Base-by-base conservation (phyloP, 2,113 vertebrate species). In the Platichthys stellatus region DNA sequence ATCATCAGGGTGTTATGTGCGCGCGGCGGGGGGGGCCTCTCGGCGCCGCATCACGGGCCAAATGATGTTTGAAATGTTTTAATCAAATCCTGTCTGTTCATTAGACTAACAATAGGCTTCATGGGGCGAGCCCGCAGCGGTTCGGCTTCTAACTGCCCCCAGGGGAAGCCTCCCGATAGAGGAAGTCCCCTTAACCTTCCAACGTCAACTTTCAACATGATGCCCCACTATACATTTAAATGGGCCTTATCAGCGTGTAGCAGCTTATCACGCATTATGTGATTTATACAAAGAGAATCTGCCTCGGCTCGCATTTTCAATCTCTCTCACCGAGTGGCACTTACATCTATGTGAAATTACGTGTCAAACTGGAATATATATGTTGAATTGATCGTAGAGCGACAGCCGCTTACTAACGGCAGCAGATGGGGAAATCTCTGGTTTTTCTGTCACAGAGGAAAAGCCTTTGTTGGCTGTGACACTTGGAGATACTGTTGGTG, bases 41-140 rank as follows among this genome's bases (percentile, higher is more conserved):
- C 70, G 72, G 86, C 89, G 51, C 89, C 89, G 78, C 92, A 88
- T 92, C n/a, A 79, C 80, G 90, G 89, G 88, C 87, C 87, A 95
- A 95, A 95, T 74, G 70, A 92, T 94, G 91, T 94, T 93, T 85
- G 88, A 95, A 95, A 95, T 90, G 69, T 88, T 94, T 91, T 93
- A 93, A 94, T 95, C 90, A 94, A 95, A 95, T 95, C 90, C 91
- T 88, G 87, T 78, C 83, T 93, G 93, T 95, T 95, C 91, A 93
- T 94, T 92, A 93, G 93, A 93, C 94, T 95, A 95, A 92, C 86
- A 93, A 88, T 86, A 81, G 86, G 83, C 68, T 83, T 86, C 83
- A 69, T 81, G 77, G 89, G 76, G 89, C 47, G 86, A 88, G 71
- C 77, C 61, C 86, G 84, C 91, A 87, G 88, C 84, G 84, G 88